These are phyloP conservation scores for Phlogophora meticulosa DNA, from an alignment of 2,888 invertebrate genomes.

Conservation along the genomic window DNA sequence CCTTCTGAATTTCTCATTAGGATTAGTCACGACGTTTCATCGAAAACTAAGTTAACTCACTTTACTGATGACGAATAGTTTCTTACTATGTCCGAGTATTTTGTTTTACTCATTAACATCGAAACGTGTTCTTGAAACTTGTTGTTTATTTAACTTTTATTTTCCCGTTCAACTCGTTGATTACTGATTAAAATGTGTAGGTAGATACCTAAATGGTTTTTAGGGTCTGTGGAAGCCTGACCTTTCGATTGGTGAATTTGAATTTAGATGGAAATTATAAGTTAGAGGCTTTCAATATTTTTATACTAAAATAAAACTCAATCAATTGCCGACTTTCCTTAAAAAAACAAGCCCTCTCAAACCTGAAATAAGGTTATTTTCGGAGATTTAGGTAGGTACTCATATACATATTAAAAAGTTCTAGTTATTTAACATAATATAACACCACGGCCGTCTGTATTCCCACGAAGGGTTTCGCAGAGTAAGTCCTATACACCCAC, in stretches of 20 bases:
- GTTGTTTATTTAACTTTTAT: constrained; percentile 28
- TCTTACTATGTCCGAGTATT: constrained; percentile 23
- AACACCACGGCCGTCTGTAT: no score
- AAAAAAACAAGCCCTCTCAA: no score
- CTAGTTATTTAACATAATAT: no score
- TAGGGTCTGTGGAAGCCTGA: constrained; percentile 5
- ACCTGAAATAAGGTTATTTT: no score
- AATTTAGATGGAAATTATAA: neutral
- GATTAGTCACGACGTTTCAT: constrained; percentile 47
- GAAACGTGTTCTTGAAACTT: constrained; percentile 26
- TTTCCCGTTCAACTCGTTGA: constrained; percentile 24
- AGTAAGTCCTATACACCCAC: no score
- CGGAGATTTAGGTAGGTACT: no score
- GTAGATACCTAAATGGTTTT: constrained; percentile 15
- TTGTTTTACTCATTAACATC: constrained; percentile 9
- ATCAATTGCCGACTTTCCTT: neutral
- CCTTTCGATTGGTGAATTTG: neutral
- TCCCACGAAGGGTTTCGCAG: no score
- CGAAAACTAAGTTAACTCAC: constrained; percentile 36
- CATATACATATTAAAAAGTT: no score
- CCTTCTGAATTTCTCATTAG: constrained; percentile 17
- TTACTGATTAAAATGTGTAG: constrained; percentile 28
- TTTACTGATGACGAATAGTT: constrained; percentile 42
- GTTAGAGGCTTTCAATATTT: neutral
- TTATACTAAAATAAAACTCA: neutral